Conservation (phyloP, 2,797 vertebrate species). For the Peromyscus attwateri region DNA sequence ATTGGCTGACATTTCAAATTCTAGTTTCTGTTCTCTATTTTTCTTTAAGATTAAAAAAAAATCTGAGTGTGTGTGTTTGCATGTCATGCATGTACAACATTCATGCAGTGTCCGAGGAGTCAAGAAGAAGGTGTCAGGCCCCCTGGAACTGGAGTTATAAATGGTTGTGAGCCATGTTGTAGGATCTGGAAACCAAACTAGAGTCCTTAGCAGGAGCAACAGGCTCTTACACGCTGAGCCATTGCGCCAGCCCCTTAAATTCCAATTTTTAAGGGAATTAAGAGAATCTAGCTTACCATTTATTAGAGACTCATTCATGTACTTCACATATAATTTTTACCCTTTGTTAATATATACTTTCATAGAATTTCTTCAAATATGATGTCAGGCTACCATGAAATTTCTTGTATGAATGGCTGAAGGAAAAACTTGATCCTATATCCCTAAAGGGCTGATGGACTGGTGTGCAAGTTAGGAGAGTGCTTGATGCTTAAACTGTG, state of each 20-base stretch:
- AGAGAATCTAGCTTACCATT: neutral
- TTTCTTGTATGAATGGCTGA: neutral
- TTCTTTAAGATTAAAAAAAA: neutral
- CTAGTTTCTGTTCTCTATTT: neutral
- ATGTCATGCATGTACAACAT: neutral
- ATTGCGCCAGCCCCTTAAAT: no score
- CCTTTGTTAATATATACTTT: neutral
- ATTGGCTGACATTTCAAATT: slow-evolving; percentile 3
- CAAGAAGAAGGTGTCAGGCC: neutral
- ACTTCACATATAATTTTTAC: neutral
- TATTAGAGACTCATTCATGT: neutral
- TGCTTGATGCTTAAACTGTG: neutral
- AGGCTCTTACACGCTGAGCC: neutral
- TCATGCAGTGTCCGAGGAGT: neutral
- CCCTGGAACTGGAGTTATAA: neutral
- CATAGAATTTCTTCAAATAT: neutral
- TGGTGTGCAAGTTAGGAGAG: neutral
- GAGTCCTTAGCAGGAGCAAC: neutral
- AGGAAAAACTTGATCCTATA: neutral
- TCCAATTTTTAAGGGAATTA: neutral
- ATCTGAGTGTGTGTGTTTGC: neutral
- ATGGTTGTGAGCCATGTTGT: neutral
- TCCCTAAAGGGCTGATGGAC: neutral
- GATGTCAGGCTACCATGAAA: neutral
- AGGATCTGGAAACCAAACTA: neutral